phyloP scores from a whole-genome alignment of 2,797 vertebrate genomes.

The Poecile montanus region DNA sequence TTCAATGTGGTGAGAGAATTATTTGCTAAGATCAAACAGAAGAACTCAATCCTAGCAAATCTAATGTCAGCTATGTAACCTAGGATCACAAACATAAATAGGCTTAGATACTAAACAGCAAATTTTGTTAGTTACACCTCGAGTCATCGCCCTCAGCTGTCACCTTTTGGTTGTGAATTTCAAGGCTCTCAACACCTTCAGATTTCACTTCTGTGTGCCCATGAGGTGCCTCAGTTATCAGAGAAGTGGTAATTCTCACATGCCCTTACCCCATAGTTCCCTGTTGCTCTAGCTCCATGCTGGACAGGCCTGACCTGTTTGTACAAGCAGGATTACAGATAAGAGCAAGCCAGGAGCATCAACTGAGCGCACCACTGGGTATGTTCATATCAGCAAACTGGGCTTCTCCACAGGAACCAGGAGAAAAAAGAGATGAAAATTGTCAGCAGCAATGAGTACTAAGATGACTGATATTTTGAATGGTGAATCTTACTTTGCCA shows the following conservation, averaged over 20 bases:
- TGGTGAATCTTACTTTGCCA: background rate
- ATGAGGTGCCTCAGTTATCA: background rate
- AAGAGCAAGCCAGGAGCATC: background rate
- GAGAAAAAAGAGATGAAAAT: background rate
- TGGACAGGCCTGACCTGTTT: background rate
- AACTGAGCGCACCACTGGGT: fast-evolving
- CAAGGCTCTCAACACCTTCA: background rate
- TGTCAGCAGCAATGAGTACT: background rate
- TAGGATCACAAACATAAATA: background rate
- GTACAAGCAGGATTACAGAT: background rate
- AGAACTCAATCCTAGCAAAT: background rate
- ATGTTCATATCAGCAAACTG: fast-evolving
- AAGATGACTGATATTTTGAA: background rate
- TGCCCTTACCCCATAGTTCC: background rate
- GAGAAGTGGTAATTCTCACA: background rate
- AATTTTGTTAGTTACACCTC: background rate
- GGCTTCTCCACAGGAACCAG: background rate
- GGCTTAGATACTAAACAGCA: background rate
- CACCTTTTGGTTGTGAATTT: background rate
- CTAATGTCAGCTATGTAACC: background rate
- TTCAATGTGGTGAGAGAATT: background rate
- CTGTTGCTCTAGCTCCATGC: background rate
- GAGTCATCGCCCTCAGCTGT: background rate
- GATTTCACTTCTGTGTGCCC: background rate
- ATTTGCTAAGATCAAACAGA: background rate